Evolutionary conservation across 92 coral and sea anemone species (phyloP), one percentile per base, ranked within the genome.

Genomic region (Blastomussa wellsi): DNA sequence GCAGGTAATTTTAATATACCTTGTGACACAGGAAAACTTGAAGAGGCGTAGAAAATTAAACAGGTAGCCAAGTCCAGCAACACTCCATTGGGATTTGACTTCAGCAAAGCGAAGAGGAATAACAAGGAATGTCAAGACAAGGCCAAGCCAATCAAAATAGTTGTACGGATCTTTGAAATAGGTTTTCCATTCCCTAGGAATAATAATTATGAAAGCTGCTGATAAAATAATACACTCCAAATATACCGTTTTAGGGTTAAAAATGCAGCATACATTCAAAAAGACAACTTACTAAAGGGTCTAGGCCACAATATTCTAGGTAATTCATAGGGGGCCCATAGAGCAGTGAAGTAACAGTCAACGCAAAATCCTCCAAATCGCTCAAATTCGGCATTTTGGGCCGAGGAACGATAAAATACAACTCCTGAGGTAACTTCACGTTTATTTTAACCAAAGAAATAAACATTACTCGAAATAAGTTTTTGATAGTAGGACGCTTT

Each of bases 91-190:
- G 32, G 79, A 86, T 39, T 81, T 47, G 26, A 81, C 89, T 44
- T 86, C 89, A 42, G 81, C 90, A 76, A 93, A 91, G 7, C 97
- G 97, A 38, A 94, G 86, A 22, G 97, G 97, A 52, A 94, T 85
- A 33, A 94, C 93, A 53, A 95, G 86, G 65, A 95, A 88, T 12
- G 95, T 93, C n/a, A 95, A 76, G 37, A 89, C 55, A 4, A 95
- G 93, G n/a, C 95, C 98, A 69, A 93, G 44, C 98, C 98, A 95
- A 79, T 95, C 98, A 79, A 95, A 93, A 79, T 89, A 91, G 69
- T 95, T 95, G 71, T 91, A 91, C 24, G 94, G 93, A 80, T 95
- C 98, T 51, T 81, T 86, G 86, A 87, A 86, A 79, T 95, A 95
- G 39, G 84, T 59, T 72, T 65, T 51, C 69, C 92, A 89, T 70